Conservation (phyloP, 2,113 vertebrate species). For the Phaethon lepturus region DNA sequence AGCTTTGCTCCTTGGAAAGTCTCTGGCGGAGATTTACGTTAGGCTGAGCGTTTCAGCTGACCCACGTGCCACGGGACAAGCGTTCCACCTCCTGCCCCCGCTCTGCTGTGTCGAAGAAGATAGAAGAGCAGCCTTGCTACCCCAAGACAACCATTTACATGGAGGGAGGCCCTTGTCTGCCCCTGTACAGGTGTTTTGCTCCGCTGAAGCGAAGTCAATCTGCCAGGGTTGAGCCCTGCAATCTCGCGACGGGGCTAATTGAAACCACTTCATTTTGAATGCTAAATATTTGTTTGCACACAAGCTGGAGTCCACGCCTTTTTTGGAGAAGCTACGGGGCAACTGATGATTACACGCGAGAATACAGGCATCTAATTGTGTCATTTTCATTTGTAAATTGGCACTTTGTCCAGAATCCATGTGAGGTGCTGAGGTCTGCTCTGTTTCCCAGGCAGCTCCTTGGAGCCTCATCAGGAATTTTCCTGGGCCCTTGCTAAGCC, state of each 20-base stretch:
- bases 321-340: slow-evolving; percentile 40
- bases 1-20: not conserved
- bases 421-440: slow-evolving; percentile 31
- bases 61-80: not conserved
- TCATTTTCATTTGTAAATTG: slow-evolving; percentile 61
- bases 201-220: not conserved
- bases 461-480: slow-evolving; percentile 63
- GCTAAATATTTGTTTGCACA: slow-evolving; percentile 61
- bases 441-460: slow-evolving; percentile 49
- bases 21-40: not conserved
- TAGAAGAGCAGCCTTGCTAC: not conserved
- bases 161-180: not conserved
- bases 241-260: not conserved
- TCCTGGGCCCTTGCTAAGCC: slow-evolving; percentile 20
- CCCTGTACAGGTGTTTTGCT: not conserved
- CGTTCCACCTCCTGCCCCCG: fast-evolving
- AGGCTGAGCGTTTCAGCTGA: not conserved
- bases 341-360: slow-evolving; percentile 48
- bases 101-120: not conserved
- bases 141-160: not conserved
- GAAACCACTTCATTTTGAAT: slow-evolving; percentile 48
- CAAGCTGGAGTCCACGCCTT: slow-evolving; percentile 43
- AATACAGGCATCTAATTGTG: slow-evolving; percentile 63
- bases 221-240: not conserved
- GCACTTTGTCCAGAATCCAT: slow-evolving; percentile 25